Conservation (phyloP, 1,140 invertebrate genomes). For the Cherax destructor region DNA sequence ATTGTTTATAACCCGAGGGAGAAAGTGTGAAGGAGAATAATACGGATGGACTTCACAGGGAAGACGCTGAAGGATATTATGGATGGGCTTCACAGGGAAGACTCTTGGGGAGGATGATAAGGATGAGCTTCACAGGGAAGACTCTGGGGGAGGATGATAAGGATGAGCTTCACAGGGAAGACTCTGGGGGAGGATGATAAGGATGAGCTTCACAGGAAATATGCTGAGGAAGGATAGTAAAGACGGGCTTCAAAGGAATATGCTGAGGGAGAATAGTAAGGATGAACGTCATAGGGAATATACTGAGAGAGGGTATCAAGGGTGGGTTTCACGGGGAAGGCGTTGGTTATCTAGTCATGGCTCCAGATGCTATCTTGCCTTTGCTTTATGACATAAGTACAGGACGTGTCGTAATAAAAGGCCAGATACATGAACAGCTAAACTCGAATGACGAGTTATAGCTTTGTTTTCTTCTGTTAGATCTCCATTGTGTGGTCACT, state of each 20-base stretch:
- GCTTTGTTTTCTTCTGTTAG: background rate
- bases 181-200: background rate
- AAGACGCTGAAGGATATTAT: too few relatives aligned
- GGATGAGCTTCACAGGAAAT: background rate
- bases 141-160: background rate
- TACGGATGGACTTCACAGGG: background rate
- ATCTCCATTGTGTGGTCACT: too few relatives aligned
- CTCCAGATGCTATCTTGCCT: background rate
- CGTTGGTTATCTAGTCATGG: background rate
- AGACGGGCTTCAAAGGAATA: background rate
- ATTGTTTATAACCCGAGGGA: background rate
- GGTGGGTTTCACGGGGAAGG: background rate
- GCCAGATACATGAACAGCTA: background rate
- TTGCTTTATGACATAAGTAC: conserved; percentile 2
- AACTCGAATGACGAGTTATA: background rate
- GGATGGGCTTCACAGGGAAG: background rate
- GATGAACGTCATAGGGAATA: background rate
- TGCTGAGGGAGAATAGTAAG: background rate
- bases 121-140: background rate
- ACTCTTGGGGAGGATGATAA: background rate
- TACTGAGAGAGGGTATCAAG: background rate
- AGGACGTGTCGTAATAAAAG: background rate
- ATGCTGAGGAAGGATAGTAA: background rate
- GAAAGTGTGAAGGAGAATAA: background rate
- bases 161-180: background rate